These are phyloP conservation scores for Eupithecia insigniata DNA, from an alignment of 2,888 invertebrate genomes.

Conservation along the genomic window DNA sequence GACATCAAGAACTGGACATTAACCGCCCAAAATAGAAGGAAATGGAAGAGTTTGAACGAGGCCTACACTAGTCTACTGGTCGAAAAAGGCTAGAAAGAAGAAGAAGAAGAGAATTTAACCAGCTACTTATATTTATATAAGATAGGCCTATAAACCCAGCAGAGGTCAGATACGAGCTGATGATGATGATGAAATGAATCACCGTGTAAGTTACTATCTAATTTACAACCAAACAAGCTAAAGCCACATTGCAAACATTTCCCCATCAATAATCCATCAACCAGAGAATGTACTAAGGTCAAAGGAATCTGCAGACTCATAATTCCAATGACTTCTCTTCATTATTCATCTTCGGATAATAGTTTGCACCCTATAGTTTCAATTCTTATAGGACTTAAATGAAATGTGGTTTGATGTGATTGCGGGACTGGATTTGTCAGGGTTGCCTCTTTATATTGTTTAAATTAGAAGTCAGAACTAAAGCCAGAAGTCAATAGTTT, in stretches of 20 bases:
- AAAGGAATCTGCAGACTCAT: slow-evolving; percentile 80
- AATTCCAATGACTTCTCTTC: slow-evolving; percentile 74
- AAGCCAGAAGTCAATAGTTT: no score
- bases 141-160: neutral
- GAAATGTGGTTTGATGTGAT: slow-evolving; percentile 50
- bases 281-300: slow-evolving; percentile 51
- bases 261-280: slow-evolving; percentile 43
- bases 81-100: no score
- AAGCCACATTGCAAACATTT: slow-evolving; percentile 33
- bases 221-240: slow-evolving; percentile 24
- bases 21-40: no score
- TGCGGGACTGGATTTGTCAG: slow-evolving; percentile 28
- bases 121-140: no score
- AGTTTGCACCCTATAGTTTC: slow-evolving; percentile 81
- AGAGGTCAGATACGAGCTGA: neutral
- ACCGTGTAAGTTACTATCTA: neutral
- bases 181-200: neutral
- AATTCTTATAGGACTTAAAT: slow-evolving; percentile 51
- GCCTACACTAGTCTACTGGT: no score
- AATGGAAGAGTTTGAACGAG: no score
- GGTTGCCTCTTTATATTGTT: slow-evolving; percentile 15
- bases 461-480: no score
- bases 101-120: no score
- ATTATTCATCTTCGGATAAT: slow-evolving; percentile 82
- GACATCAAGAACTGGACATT: no score